phyloP scores from a whole-genome alignment of 2,113 vertebrate genomes.

The Spea bombifrons region DNA sequence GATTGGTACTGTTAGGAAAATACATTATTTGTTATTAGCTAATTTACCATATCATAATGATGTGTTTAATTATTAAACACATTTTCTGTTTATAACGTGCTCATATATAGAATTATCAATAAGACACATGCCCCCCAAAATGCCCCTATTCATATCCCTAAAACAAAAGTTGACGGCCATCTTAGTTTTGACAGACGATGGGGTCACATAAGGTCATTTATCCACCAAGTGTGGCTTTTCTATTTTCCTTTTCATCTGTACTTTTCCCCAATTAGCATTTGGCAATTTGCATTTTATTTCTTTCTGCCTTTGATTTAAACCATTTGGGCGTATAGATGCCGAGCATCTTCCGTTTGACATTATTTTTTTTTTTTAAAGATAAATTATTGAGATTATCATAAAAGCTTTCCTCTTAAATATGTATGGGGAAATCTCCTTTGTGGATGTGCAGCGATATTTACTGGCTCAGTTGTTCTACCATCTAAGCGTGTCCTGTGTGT shows the following conservation, averaged over 20 bases:
- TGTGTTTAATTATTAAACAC: too few species aligned
- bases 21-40: too few species aligned
- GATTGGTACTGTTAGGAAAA: too few species aligned
- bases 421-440: slow-evolving; percentile 12
- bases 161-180: too few species aligned
- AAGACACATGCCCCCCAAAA: too few species aligned
- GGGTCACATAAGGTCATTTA: too few species aligned
- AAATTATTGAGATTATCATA: slow-evolving; percentile 26
- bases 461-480: background rate
- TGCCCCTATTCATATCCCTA: too few species aligned
- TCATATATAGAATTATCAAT: too few species aligned
- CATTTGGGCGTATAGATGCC: background rate
- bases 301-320: slow-evolving; percentile 1
- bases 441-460: slow-evolving; percentile 22
- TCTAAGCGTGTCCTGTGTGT: background rate
- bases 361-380: slow-evolving; percentile 1
- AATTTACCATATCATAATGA: too few species aligned
- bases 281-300: slow-evolving; percentile 16
- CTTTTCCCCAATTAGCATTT: background rate
- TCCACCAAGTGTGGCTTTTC: too few species aligned
- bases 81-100: too few species aligned
- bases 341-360: background rate
- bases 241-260: background rate
- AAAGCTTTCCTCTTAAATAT: slow-evolving; percentile 29
- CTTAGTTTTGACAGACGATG: too few species aligned